phyloP scores from a whole-genome alignment of 1,140 invertebrate genomes.

The Apis florea region DNA sequence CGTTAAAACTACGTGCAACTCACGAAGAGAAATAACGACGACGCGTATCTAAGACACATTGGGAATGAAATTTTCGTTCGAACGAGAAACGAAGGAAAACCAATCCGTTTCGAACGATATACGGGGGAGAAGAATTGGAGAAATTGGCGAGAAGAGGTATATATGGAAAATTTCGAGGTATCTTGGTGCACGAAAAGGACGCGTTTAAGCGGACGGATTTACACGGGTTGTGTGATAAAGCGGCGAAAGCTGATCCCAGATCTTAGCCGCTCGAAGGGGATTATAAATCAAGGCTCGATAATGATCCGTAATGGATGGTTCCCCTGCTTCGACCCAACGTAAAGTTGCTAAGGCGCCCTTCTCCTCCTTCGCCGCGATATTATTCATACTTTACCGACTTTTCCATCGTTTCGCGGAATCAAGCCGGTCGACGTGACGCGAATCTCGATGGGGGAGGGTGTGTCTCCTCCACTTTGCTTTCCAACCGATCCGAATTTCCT shows the following conservation, averaged over 20 bases:
- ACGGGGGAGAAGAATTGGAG: too few relatives aligned
- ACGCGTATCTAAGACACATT: too few relatives aligned
- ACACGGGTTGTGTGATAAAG: constrained; percentile 29
- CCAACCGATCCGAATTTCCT: not conserved
- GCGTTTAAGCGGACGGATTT: constrained; percentile 28
- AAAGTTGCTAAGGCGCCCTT: constrained; percentile 30
- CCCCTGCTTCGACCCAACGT: constrained; percentile 32
- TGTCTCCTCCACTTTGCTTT: not conserved
- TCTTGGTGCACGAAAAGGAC: not conserved
- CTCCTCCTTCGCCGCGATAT: constrained; percentile 55
- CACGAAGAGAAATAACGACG: too few relatives aligned
- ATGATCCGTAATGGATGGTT: constrained; percentile 67
- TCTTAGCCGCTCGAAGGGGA: constrained; percentile 41
- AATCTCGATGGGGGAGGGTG: constrained; percentile 49
- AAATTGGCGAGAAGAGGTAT: too few relatives aligned
- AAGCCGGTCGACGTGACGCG: constrained; percentile 65
- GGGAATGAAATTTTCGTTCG: too few relatives aligned
- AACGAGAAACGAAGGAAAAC: too few relatives aligned
- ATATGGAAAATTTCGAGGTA: not conserved
- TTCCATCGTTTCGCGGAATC: constrained; percentile 65
- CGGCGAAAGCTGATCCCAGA: constrained; percentile 32
- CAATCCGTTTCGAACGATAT: too few relatives aligned
- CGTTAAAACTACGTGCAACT: not conserved
- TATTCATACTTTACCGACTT: constrained; percentile 69
- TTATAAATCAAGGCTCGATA: constrained; percentile 69